Conservation (phyloP, 2,797 vertebrate species). For the Hirundo rustica region DNA sequence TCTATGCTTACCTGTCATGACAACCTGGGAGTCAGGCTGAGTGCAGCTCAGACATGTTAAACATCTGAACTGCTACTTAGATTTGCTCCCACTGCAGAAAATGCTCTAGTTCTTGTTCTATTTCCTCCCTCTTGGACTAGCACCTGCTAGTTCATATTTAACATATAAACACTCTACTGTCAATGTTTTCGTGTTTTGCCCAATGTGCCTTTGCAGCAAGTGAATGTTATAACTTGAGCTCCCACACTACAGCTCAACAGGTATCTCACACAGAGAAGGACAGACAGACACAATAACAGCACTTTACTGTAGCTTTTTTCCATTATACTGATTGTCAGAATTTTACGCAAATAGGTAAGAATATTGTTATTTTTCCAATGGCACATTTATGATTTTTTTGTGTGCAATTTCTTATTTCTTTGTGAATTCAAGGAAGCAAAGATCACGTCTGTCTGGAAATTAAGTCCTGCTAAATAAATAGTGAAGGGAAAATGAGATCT, state of each 20-base stretch:
- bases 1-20: background rate
- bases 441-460: background rate
- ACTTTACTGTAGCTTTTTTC: background rate
- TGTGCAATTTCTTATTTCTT: background rate
- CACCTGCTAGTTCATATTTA: background rate
- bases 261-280: background rate
- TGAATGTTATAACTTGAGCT: rapidly evolving
- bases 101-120: background rate
- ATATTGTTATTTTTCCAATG: background rate
- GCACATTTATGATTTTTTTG: background rate
- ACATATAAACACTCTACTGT: rapidly evolving
- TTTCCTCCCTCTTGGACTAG: background rate
- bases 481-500: background rate
- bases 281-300: background rate
- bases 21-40: background rate
- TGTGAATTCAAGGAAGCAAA: background rate
- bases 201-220: background rate
- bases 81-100: background rate
- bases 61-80: rapidly evolving
- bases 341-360: background rate
- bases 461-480: background rate
- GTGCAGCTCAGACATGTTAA: rapidly evolving
- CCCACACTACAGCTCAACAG: background rate
- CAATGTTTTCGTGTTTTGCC: background rate
- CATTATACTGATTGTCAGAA: rapidly evolving